These are phyloP conservation scores for Tetheella fluctuosa DNA, from an alignment of 2,888 invertebrate genomes.

Conservation along the genomic window DNA sequence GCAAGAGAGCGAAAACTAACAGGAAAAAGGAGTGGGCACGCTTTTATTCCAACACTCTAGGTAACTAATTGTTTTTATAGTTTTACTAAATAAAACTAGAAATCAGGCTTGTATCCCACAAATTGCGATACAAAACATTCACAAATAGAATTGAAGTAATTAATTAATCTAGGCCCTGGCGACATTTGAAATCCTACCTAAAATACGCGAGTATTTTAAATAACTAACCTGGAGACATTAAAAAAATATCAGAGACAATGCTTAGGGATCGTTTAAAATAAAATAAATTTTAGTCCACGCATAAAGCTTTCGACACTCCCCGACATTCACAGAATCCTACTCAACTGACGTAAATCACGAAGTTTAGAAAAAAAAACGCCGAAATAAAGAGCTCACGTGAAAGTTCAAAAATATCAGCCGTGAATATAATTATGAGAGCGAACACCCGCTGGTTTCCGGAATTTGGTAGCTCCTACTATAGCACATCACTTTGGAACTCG, in stretches of 20 bases:
- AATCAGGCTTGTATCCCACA: background rate
- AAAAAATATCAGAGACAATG: constrained; percentile 51
- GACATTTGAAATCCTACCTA: constrained; percentile 2
- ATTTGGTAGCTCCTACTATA: constrained; percentile 61
- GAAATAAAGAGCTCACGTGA: constrained; percentile 81
- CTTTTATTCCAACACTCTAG: constrained; percentile 61
- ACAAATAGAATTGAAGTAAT: background rate
- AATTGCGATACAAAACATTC: background rate
- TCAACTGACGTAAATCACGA: constrained; percentile 78
- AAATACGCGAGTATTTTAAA: background rate
- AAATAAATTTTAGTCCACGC: constrained; percentile 70
- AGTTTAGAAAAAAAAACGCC: constrained; percentile 74
- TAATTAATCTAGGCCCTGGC: background rate
- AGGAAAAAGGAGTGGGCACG: constrained; percentile 63
- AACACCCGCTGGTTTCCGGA: constrained; percentile 81
- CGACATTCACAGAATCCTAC: constrained; percentile 69
- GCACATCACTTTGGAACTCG: constrained; percentile 32
- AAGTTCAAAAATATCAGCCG: constrained; percentile 81
- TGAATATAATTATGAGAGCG: constrained; percentile 81
- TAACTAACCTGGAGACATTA: constrained; percentile 20
- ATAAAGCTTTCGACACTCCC: constrained; percentile 80
- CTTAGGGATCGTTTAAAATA: constrained; percentile 69
- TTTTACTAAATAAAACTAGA: background rate
- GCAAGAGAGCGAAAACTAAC: constrained; percentile 75
- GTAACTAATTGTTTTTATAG: constrained; percentile 67